These are phyloP conservation scores for Sorex araneus DNA, from an alignment of 2,113 vertebrate genomes.

Conservation along the genomic window DNA sequence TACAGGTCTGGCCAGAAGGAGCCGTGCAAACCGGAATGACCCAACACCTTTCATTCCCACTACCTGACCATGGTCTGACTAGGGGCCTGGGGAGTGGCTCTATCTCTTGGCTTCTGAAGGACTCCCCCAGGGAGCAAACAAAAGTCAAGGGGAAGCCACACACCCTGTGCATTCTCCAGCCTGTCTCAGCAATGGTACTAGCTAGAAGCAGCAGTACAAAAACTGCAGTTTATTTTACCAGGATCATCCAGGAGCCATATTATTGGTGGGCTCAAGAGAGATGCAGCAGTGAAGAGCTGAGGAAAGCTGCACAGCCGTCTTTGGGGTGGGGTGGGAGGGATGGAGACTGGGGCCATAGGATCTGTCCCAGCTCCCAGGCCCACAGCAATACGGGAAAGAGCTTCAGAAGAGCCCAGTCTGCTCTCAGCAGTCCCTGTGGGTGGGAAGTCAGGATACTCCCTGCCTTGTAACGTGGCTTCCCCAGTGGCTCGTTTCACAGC, in stretches of 20 bases:
- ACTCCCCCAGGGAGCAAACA: background rate
- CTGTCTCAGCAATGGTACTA: background rate
- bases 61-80: background rate
- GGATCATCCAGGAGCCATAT: background rate
- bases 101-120: background rate
- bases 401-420: background rate
- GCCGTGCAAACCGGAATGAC: background rate
- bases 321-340: too few species aligned
- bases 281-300: background rate
- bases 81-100: background rate
- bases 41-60: background rate
- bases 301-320: background rate
- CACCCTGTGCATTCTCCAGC: background rate
- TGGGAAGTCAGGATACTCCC: fast-evolving
- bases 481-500: too few species aligned
- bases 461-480: background rate
- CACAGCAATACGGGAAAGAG: too few species aligned
- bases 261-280: background rate
- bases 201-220: background rate
- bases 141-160: background rate
- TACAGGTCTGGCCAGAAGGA: background rate
- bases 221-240: constrained; percentile 69
- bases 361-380: background rate
- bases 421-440: fast-evolving
- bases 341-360: fast-evolving